A percentile compares a stretch with the other conserved stretches of the same genome.
Conservation (phyloP, 2,888 invertebrate genomes). For the Platynereis dumerilii region DNA sequence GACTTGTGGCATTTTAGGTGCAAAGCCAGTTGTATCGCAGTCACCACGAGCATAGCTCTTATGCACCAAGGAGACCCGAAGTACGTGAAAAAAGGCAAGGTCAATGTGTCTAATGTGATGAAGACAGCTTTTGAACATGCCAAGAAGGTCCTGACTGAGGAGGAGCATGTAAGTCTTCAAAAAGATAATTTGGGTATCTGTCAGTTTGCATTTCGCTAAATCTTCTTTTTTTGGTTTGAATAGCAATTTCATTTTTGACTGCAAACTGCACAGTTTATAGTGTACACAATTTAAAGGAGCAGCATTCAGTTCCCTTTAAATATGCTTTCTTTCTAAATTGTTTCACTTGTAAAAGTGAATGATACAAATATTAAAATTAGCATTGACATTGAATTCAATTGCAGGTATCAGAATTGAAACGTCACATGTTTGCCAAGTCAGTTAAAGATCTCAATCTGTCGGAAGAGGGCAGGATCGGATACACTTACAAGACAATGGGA, state of each 20-base stretch:
- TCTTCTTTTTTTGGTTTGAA: too few species aligned
- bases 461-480: constrained; percentile 45
- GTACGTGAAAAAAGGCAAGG: constrained; percentile 49
- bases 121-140: constrained; percentile 48
- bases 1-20: too few species aligned
- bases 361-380: too few species aligned
- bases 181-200: background rate
- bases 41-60: constrained; percentile 51
- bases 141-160: constrained; percentile 37
- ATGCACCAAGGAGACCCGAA: constrained; percentile 48
- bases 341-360: too few species aligned
- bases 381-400: too few species aligned
- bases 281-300: too few species aligned
- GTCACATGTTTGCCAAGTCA: constrained; percentile 23
- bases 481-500: constrained; percentile 56
- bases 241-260: too few species aligned
- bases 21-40: constrained; percentile 58
- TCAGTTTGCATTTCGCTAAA: background rate
- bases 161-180: background rate
- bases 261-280: too few species aligned
- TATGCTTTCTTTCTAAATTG: too few species aligned
- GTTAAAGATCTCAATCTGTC: constrained; percentile 48
- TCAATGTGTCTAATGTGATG: constrained; percentile 47
- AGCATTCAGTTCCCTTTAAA: too few species aligned
- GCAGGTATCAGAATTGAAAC: background rate